phyloP scores from a whole-genome alignment of 1,140 invertebrate genomes.

The Cherax quadricarinatus region DNA sequence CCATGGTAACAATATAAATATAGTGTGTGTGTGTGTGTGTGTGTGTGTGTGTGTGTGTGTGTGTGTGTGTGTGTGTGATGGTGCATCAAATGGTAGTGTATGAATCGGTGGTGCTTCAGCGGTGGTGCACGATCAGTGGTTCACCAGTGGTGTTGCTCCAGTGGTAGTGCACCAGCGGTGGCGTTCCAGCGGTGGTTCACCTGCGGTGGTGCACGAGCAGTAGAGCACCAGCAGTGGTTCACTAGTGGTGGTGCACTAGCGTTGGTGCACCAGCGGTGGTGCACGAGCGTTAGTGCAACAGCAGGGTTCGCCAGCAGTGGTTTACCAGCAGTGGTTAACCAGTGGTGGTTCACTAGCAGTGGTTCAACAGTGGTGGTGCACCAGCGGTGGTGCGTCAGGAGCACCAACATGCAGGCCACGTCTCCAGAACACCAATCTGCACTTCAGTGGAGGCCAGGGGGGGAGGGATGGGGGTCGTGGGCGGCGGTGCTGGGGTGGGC shows the following conservation, averaged over 20 bases:
- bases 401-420: not conserved
- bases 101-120: too few species aligned
- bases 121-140: too few species aligned
- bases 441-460: not conserved
- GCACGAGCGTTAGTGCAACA: too few species aligned
- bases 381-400: not conserved
- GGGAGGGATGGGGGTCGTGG: not conserved
- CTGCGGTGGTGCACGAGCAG: not conserved
- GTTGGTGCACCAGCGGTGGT: too few species aligned
- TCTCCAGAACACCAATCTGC: constrained; percentile 4
- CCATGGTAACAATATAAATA: too few species aligned
- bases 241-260: not conserved
- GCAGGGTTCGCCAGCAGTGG: too few species aligned
- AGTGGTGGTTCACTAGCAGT: not conserved
- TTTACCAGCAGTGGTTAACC: too few species aligned
- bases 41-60: constrained; percentile 31
- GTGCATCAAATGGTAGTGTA: not conserved
- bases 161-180: not conserved
- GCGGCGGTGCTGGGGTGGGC: not conserved
- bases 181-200: not conserved
- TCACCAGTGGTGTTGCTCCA: too few species aligned
- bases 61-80: constrained; percentile 26
- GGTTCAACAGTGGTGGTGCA: not conserved
- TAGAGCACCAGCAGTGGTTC: not conserved
- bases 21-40: not conserved